phyloP scores from a whole-genome alignment of 2,113 vertebrate genomes.

The Tragelaphus scriptus region DNA sequence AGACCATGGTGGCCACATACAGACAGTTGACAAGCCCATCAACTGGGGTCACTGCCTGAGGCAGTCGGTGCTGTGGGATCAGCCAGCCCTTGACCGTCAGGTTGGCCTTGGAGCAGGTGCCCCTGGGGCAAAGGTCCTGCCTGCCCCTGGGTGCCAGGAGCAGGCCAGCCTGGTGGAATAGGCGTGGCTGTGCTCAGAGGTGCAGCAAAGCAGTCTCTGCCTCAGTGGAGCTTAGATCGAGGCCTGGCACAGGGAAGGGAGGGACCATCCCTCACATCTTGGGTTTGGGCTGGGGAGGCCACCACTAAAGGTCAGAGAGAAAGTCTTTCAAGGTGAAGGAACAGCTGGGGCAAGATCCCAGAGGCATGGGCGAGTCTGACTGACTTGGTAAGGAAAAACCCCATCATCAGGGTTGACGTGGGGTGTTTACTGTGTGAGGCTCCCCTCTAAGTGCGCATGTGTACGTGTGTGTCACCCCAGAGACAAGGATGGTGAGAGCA shows the following conservation, averaged over 20 bases:
- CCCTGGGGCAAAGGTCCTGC: not conserved
- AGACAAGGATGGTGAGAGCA: not conserved
- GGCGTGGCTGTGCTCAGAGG: not conserved
- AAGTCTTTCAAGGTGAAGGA: not conserved
- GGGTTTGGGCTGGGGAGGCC: not conserved
- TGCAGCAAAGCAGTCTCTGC: not conserved
- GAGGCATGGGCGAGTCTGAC: not conserved
- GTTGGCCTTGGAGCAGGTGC: not conserved
- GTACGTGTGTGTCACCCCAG: not conserved
- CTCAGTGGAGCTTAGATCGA: not conserved
- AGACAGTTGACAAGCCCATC: not conserved
- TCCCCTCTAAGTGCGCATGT: rapidly evolving
- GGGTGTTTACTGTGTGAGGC: not conserved
- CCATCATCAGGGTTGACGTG: rapidly evolving
- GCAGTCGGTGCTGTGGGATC: not conserved
- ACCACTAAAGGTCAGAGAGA: not conserved
- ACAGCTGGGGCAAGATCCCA: not conserved
- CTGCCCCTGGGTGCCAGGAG: not conserved
- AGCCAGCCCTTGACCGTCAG: not conserved
- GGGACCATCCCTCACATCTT: not conserved
- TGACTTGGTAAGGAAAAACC: not conserved
- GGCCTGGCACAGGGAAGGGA: not conserved
- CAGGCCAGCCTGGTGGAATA: not conserved
- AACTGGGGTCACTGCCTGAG: not conserved
- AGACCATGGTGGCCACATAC: not conserved